phyloP scores from a whole-genome alignment of 2,113 vertebrate genomes.

The Propithecus coquereli region DNA sequence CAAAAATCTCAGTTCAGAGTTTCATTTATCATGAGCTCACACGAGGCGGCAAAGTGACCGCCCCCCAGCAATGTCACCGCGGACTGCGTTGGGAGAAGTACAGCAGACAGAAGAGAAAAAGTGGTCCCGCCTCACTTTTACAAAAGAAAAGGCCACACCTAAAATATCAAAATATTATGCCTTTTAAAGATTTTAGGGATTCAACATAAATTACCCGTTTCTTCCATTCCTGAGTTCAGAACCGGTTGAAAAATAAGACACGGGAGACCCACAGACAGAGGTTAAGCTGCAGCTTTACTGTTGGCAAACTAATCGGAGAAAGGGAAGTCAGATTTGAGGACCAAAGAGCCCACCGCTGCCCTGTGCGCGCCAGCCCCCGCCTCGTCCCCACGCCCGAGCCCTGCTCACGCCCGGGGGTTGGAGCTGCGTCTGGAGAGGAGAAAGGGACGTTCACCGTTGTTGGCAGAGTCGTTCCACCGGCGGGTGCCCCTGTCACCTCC shows the following conservation, averaged over 20 bases:
- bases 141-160: background rate
- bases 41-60: background rate
- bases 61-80: background rate
- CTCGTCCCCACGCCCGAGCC: no score
- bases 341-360: background rate
- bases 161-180: background rate
- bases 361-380: no score
- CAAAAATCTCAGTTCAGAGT: background rate
- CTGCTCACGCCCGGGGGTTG: no score
- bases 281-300: background rate
- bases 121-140: background rate
- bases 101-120: background rate
- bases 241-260: conserved; percentile 1
- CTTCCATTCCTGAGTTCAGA: background rate
- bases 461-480: background rate
- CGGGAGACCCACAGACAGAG: background rate
- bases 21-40: background rate
- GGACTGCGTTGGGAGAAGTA: background rate
- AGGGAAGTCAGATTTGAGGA: background rate
- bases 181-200: background rate
- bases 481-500: background rate
- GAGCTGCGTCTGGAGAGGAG: background rate
- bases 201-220: background rate
- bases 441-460: background rate
- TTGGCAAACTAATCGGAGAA: background rate